Evolutionary conservation across 2,113 vertebrate genomes (phyloP).

Genomic region (Ascaphus truei): DNA sequence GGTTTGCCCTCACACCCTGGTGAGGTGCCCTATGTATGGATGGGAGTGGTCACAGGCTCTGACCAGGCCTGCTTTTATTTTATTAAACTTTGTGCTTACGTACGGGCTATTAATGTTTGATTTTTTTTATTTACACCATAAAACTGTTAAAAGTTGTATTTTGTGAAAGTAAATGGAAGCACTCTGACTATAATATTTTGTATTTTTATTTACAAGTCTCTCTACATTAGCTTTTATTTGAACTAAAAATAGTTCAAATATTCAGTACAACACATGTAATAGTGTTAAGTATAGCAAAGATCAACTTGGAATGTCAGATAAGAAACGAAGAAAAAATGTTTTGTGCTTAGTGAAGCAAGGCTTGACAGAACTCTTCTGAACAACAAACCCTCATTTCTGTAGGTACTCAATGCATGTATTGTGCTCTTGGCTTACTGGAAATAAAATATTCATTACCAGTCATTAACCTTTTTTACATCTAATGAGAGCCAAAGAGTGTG

Average conservation of each 20-base stretch:
- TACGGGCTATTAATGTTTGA: too few species aligned
- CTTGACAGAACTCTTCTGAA: background rate
- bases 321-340: background rate
- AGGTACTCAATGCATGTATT: constrained; percentile 24
- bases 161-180: background rate
- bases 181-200: background rate
- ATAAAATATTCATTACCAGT: constrained; percentile 11
- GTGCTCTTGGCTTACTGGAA: constrained; percentile 9
- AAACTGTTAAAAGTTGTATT: background rate
- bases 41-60: too few species aligned
- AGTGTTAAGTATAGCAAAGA: background rate
- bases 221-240: background rate
- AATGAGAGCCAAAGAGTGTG: background rate
- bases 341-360: background rate
- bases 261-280: background rate
- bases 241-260: constrained; percentile 23
- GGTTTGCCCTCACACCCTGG: too few species aligned
- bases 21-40: too few species aligned
- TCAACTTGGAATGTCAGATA: background rate
- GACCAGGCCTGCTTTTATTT: too few species aligned
- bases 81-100: too few species aligned
- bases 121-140: too few species aligned
- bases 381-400: constrained; percentile 29
- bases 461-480: constrained; percentile 19
- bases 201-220: background rate